Conservation (phyloP, 2,888 invertebrate species). For the Hanleya hanleyi region DNA sequence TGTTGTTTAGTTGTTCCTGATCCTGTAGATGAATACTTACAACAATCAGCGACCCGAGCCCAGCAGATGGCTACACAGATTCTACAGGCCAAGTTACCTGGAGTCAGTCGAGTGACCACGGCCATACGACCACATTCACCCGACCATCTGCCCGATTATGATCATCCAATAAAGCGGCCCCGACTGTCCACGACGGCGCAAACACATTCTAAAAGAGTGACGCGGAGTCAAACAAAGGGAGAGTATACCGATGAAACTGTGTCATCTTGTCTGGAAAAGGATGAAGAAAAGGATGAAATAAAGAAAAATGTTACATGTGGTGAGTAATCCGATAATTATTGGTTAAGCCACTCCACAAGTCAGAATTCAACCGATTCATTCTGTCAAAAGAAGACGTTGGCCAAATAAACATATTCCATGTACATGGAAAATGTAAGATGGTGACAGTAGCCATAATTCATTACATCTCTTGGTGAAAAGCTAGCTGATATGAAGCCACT, state of each 20-base stretch:
- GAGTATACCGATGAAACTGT: background rate
- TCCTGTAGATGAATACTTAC: constrained; percentile 41
- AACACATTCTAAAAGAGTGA: background rate
- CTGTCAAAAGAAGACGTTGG: no score
- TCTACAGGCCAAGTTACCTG: no score
- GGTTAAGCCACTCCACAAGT: no score
- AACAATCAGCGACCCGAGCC: constrained; percentile 19
- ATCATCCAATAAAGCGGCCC: background rate
- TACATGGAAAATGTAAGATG: no score
- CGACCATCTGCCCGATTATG: no score
- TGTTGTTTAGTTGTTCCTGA: constrained; percentile 31
- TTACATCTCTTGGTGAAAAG: no score
- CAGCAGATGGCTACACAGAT: background rate
- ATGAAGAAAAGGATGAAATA: constrained; percentile 22
- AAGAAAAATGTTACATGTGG: constrained; percentile 52
- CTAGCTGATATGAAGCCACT: no score
- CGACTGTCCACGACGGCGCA: background rate
- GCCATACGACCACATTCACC: no score
- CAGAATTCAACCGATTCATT: no score
- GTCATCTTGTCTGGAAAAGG: background rate
- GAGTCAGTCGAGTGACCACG: no score
- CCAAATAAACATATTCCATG: no score
- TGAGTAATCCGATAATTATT: constrained; percentile 23
- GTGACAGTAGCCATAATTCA: no score
- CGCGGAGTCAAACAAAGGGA: background rate